Percentiles rank a stretch among this genome's conserved stretches.
phyloP scores from a whole-genome alignment of 2,888 invertebrate genomes.

The Cheilosia impressa region DNA sequence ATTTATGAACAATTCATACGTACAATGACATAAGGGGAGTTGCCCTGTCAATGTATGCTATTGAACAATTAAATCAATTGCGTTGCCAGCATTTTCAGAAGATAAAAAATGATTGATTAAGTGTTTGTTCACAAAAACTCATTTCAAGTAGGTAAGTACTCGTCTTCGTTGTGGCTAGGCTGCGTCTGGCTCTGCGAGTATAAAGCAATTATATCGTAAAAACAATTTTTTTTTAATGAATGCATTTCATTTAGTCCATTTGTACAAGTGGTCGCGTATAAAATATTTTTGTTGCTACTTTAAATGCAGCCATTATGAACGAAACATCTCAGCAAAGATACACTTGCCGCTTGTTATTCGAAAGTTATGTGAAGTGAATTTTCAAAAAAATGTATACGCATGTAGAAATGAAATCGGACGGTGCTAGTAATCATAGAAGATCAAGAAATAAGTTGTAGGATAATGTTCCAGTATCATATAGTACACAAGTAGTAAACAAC shows the following conservation, averaged over 20 bases:
- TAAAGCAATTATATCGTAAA: not conserved
- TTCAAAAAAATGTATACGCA: not conserved
- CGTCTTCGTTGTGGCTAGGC: too few species aligned
- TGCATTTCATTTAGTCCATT: not conserved
- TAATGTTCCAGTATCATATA: too few species aligned
- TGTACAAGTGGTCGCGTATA: not conserved
- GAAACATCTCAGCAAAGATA: not conserved
- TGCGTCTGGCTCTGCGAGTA: not conserved
- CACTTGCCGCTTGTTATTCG: too few species aligned
- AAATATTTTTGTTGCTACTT: not conserved
- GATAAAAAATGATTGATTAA: conserved; percentile 66
- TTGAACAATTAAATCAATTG: conserved; percentile 70
- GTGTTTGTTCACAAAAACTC: conserved; percentile 14
- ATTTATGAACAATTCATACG: conserved; percentile 43
- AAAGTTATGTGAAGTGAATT: not conserved
- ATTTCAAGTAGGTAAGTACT: conserved; percentile 13
- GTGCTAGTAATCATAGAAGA: not conserved
- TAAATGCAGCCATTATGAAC: not conserved
- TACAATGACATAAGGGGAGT: conserved; percentile 45
- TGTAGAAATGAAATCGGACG: not conserved
- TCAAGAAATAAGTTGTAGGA: not conserved
- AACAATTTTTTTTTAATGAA: not conserved
- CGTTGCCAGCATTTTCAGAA: conserved; percentile 39
- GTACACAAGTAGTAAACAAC: too few species aligned
- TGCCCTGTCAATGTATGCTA: conserved; percentile 50